These are phyloP conservation scores for Herminia tarsipennalis DNA, from an alignment of 2,888 invertebrate genomes.

Conservation along the genomic window DNA sequence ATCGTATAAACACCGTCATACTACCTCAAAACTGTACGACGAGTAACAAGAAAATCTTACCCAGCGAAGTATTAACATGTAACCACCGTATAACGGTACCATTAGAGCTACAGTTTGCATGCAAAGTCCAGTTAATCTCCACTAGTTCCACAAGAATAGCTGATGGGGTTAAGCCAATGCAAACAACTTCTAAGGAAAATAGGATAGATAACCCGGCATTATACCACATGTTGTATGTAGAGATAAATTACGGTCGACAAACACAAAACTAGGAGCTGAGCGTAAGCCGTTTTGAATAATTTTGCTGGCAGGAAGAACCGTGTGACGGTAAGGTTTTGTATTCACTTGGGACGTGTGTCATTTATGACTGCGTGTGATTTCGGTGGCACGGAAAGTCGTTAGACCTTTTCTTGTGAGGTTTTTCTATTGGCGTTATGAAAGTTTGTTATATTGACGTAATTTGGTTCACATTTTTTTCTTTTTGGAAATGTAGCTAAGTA, in stretches of 20 bases:
- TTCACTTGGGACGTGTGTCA: conserved; percentile 3
- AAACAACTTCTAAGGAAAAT: conserved; percentile 40
- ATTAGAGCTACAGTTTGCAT: conserved; percentile 39
- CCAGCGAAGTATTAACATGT: conserved; percentile 19
- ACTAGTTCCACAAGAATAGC: conserved; percentile 36
- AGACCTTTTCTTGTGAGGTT: too few species aligned
- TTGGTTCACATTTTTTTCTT: too few species aligned
- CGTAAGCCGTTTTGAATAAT: conserved; percentile 47
- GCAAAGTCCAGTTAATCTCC: conserved; percentile 32
- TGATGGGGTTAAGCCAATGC: conserved; percentile 28
- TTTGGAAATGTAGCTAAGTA: too few species aligned
- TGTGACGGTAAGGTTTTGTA: neutral
- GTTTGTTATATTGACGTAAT: too few species aligned
- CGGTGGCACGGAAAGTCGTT: too few species aligned
- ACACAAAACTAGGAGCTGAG: conserved; percentile 27
- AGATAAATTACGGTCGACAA: conserved; percentile 47
- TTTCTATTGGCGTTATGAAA: too few species aligned
- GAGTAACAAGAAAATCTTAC: neutral
- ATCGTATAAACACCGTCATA: too few species aligned
- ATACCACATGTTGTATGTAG: conserved; percentile 7
- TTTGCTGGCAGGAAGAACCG: conserved; percentile 19
- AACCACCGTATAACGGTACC: neutral
- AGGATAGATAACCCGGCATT: conserved; percentile 33
- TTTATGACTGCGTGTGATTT: neutral
- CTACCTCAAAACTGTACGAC: too few species aligned